phyloP scores from a whole-genome alignment of 2,888 invertebrate species.

The Stenoptilia bipunctidactyla region DNA sequence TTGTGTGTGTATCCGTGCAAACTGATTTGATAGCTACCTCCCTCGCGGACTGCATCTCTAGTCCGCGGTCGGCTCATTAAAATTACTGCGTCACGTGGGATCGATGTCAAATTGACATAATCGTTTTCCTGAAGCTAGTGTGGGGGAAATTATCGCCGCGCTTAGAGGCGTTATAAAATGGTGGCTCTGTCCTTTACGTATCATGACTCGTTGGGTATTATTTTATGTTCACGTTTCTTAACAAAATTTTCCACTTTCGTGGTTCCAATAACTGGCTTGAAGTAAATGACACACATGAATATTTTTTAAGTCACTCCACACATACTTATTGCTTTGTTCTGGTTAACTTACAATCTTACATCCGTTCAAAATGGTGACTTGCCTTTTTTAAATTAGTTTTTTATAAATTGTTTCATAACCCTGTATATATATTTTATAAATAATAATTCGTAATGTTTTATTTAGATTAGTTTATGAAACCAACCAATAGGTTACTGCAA shows the following conservation, averaged over 20 bases:
- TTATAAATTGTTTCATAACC: no score
- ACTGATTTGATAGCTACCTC: conserved; percentile 75
- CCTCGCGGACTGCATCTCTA: conserved; percentile 75
- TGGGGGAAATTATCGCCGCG: conserved; percentile 64
- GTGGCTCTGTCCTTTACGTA: conserved; percentile 57
- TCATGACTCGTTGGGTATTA: conserved; percentile 24
- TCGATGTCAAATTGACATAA: conserved; percentile 77
- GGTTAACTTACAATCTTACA: conserved; percentile 56
- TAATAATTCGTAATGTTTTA: no score
- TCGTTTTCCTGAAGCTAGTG: conserved; percentile 68
- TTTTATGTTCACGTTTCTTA: no score
- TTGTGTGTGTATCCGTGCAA: conserved; percentile 73
- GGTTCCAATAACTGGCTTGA: no score
- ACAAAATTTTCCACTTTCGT: not conserved
- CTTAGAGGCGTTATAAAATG: conserved; percentile 72
- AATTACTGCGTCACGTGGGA: conserved; percentile 81
- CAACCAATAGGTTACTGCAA: no score
- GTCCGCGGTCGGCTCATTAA: conserved; percentile 76
- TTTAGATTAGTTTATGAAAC: no score
- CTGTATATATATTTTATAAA: no score
- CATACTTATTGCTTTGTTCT: conserved; percentile 54
- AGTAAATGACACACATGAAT: not conserved
- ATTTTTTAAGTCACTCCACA: conserved; percentile 16
- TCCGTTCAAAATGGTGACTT: conserved; percentile 78
- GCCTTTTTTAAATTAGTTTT: no score